phyloP scores from a whole-genome alignment of 2,888 invertebrate genomes.

The Protophormia terraenovae region DNA sequence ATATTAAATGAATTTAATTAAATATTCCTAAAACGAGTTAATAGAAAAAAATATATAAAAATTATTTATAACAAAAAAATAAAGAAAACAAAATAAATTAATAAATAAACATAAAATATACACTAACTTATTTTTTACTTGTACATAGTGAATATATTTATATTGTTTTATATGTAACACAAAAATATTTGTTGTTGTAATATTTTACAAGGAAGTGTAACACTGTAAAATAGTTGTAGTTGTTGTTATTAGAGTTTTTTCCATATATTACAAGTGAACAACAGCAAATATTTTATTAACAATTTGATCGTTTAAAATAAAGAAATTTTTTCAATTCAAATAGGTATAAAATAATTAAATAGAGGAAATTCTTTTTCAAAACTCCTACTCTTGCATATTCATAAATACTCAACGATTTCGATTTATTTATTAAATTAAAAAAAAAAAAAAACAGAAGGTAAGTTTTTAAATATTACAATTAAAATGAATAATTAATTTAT shows the following conservation, averaged over 20 bases:
- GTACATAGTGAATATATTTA: neutral
- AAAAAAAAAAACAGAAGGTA: constrained; percentile 31
- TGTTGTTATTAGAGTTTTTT: no score
- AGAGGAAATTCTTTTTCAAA: constrained; percentile 34
- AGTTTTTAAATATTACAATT: constrained; percentile 21
- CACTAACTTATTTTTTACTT: neutral
- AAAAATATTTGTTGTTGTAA: constrained; percentile 1
- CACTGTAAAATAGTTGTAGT: constrained; percentile 16
- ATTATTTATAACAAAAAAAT: neutral
- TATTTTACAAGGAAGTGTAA: constrained; percentile 61
- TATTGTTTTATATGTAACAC: constrained; percentile 1
- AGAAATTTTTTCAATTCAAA: constrained; percentile 3
- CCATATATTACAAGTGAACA: constrained; percentile 15
- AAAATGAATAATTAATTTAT: neutral
- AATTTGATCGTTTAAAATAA: constrained; percentile 34
- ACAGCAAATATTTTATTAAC: constrained; percentile 18
- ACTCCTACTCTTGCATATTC: neutral
- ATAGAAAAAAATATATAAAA: constrained; percentile 13
- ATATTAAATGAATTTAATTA: constrained; percentile 6
- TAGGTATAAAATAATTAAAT: neutral
- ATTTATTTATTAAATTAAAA: no score
- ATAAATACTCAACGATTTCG: neutral
- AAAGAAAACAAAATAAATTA: constrained; percentile 5
- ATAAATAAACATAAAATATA: constrained; percentile 18
- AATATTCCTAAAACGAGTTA: constrained; percentile 20